Conservation (phyloP, 2,797 vertebrate species). For the Buphagus erythrorhynchus region DNA sequence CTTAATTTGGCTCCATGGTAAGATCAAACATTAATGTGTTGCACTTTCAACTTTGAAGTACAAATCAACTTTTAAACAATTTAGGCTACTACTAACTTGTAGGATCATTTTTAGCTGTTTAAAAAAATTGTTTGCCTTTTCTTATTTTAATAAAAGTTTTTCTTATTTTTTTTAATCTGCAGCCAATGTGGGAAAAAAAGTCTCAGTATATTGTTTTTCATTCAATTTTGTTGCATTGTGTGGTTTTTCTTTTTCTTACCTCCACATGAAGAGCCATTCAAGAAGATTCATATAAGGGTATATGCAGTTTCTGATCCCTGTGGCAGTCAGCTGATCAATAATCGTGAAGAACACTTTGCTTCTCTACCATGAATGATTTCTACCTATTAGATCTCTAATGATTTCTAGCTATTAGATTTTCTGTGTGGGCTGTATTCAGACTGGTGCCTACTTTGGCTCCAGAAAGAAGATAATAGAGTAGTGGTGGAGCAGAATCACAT, state of each 20-base stretch:
- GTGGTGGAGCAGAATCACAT: neutral
- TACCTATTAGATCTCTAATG: neutral
- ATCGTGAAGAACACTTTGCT: neutral
- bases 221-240: neutral
- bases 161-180: neutral
- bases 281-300: neutral
- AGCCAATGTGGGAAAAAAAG: neutral
- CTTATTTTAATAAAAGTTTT: neutral
- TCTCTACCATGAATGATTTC: neutral
- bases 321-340: neutral
- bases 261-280: neutral
- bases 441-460: neutral
- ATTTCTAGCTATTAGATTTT: conserved; percentile 1
- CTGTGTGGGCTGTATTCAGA: neutral
- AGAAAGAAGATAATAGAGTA: neutral
- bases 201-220: neutral
- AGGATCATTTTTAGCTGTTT: neutral
- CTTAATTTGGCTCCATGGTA: neutral
- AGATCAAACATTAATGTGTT: neutral
- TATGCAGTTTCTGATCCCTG: neutral
- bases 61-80: neutral
- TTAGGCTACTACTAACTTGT: neutral
- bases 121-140: neutral
- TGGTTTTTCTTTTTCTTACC: neutral
- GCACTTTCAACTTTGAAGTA: neutral